These are phyloP conservation scores for Blastobasis lacticolella DNA, from an alignment of 2,888 invertebrate species.

Conservation along the genomic window DNA sequence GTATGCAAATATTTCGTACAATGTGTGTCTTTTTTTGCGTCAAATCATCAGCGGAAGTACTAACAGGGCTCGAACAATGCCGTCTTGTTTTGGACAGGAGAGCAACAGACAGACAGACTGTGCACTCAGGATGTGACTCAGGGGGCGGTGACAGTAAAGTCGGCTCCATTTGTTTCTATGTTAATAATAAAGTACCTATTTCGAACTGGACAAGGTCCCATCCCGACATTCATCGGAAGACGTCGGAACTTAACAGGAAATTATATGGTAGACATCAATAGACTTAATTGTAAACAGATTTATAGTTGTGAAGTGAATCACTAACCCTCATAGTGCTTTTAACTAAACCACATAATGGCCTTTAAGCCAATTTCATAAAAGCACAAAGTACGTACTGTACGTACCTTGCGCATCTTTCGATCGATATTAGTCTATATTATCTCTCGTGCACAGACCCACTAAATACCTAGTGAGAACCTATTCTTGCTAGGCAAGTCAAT, in stretches of 20 bases:
- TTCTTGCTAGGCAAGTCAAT: too few relatives aligned
- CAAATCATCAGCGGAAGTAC: slow-evolving; percentile 41
- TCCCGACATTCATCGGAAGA: too few relatives aligned
- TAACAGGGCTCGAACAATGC: slow-evolving; percentile 51
- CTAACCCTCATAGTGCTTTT: neutral
- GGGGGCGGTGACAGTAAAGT: slow-evolving; percentile 28
- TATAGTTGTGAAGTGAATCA: too few relatives aligned
- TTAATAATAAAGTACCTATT: neutral
- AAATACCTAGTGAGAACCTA: too few relatives aligned
- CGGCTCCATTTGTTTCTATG: slow-evolving; percentile 2
- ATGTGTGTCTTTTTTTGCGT: slow-evolving; percentile 37
- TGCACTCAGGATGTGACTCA: slow-evolving; percentile 54
- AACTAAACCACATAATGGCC: neutral
- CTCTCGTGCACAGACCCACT: too few relatives aligned
- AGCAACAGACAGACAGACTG: slow-evolving; percentile 11
- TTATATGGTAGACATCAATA: too few relatives aligned
- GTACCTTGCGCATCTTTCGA: too few relatives aligned
- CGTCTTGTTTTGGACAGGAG: slow-evolving; percentile 38
- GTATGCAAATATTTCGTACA: neutral
- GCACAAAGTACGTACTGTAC: too few relatives aligned
- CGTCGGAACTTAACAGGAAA: too few relatives aligned
- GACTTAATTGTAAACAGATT: neutral
- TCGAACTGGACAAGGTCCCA: too few relatives aligned
- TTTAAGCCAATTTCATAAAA: too few relatives aligned
- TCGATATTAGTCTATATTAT: too few relatives aligned